Evolutionary conservation across 2,113 vertebrate species (phyloP).

Genomic region (Martes martes): DNA sequence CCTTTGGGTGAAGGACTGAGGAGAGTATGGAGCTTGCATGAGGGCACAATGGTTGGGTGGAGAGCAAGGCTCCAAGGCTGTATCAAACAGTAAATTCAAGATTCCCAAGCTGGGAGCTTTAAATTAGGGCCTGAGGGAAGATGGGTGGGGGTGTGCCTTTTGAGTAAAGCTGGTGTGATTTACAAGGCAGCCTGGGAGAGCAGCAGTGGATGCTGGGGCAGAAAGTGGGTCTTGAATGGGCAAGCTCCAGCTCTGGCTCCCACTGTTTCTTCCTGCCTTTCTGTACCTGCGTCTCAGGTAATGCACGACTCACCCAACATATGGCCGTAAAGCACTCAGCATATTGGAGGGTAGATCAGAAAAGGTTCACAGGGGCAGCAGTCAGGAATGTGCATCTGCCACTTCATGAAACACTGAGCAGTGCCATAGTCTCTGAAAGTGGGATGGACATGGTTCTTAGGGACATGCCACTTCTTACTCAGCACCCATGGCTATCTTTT

Average conservation of each 20-base stretch:
- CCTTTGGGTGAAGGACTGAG: not conserved
- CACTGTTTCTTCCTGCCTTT: not conserved
- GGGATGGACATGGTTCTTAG: not conserved
- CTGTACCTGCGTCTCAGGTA: not conserved
- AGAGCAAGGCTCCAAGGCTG: not conserved
- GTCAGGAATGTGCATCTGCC: not conserved
- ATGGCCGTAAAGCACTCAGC: not conserved
- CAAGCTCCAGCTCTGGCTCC: not conserved
- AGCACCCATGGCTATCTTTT: not conserved
- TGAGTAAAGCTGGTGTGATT: not conserved
- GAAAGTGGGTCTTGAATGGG: not conserved
- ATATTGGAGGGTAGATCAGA: not conserved
- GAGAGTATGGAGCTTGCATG: not conserved
- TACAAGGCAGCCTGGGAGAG: not conserved
- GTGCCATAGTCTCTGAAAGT: not conserved
- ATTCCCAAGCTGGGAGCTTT: not conserved
- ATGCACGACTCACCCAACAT: not conserved
- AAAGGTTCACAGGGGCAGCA: not conserved
- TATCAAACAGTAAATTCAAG: not conserved
- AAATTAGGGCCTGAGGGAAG: not conserved
- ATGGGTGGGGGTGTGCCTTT: not conserved
- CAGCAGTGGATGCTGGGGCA: not conserved
- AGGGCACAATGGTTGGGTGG: not conserved
- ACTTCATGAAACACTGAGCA: too few relatives aligned
- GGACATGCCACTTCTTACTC: not conserved